phyloP scores from a whole-genome alignment of 2,113 vertebrate species.

The Daubentonia madagascariensis region DNA sequence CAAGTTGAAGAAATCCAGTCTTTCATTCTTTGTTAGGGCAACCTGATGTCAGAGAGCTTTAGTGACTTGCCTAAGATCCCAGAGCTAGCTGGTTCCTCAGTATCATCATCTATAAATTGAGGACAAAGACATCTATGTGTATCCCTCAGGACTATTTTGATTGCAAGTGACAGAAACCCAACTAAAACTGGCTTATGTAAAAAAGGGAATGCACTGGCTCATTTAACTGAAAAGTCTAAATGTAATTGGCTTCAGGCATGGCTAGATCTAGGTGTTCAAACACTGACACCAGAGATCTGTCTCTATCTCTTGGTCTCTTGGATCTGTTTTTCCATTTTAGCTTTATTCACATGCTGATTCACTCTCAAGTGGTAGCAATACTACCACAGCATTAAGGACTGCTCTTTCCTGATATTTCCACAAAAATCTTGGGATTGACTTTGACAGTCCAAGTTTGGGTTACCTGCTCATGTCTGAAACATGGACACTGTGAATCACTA shows the following conservation, averaged over 20 bases:
- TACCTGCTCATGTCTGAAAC: neutral
- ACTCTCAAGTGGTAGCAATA: neutral
- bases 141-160: neutral
- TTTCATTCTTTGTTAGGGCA: neutral
- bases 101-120: conserved; percentile 2
- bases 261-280: neutral
- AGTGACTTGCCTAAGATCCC: neutral
- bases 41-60: neutral
- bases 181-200: neutral
- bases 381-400: neutral
- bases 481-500: neutral
- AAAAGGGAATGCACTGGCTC: neutral
- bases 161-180: neutral
- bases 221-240: neutral
- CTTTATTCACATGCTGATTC: conserved; percentile 21
- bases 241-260: neutral
- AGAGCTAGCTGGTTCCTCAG: neutral
- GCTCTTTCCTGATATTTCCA: neutral
- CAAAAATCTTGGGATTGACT: conserved; percentile 29
- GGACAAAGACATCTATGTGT: neutral
- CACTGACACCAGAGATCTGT: neutral
- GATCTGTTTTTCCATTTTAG: neutral
- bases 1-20: neutral
- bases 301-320: neutral
- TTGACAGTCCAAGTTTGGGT: neutral